Base-by-base conservation (phyloP, 1,140 invertebrate species). In the Drosophila tropicalis region DNA sequence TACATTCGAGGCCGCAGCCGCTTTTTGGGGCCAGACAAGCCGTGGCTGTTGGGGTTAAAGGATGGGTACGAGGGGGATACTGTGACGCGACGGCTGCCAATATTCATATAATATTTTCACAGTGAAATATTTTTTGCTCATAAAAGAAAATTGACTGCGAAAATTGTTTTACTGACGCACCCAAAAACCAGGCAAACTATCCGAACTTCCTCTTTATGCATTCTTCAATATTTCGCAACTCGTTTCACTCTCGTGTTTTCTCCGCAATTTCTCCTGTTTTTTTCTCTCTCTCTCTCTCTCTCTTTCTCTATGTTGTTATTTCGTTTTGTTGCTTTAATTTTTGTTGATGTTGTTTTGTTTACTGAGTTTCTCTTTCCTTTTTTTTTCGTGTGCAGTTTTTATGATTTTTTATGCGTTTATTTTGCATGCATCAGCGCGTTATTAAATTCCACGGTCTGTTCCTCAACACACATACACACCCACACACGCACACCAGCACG, bases 131-230 rank as follows among this genome's bases (percentile, higher is more conserved):
- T 87, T 87, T 80, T 41, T 78, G 70, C 73, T 87, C 77, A 90
- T 89, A 89, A 89, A 89, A 87, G 77, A 89, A 89, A 89, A 89
- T 89, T 89, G 84, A 89, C 85, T 89, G 84, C 84, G 81, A 90
- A 89, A 90, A 89, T 89, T 89, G 80, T 90, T 89, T 83, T 78
- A 65, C 81, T 79, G 76, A 66, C 73, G 75, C 76, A 62, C 56
- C 55, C 39, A 39, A 19, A 17, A 58, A 58, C 56, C 56, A 58
- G 34, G n/a, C 56, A 58, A 29, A 58, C 56, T 58, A 34, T 61
- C 65, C 64, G 29, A 60, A 55, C 47, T 72, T 68, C 72, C 58
- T 25, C 69, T 67, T 65, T 51, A 22, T 34, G 40, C 47, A 47
- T 64, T 47, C 40, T 64, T 44, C 62, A 17, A 51, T 19, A 64